A percentile compares a stretch with the other conserved stretches of the same genome.
Evolutionary conservation across 2,113 vertebrate genomes (phyloP).

Genomic region (Callospermophilus lateralis): DNA sequence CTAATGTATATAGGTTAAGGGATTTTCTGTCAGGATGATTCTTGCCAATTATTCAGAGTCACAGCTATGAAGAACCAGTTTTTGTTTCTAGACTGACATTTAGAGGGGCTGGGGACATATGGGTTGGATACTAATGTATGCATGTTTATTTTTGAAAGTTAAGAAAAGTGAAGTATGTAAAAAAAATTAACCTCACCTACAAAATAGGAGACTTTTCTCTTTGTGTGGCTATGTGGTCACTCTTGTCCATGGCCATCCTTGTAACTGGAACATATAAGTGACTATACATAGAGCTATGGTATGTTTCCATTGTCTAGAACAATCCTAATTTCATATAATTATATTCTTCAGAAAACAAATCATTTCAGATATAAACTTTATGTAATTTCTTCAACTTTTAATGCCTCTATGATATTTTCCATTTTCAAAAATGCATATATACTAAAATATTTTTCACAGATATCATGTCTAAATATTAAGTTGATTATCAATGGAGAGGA

Average conservation of each 20-base stretch:
- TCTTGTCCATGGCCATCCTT: background rate
- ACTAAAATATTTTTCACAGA: background rate
- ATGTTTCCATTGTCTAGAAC: background rate
- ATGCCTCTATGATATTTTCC: background rate
- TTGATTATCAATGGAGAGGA: background rate
- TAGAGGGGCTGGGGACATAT: background rate
- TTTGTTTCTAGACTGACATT: background rate
- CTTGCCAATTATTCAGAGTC: slow-evolving; percentile 5
- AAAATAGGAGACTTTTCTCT: background rate
- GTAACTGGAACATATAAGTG: background rate
- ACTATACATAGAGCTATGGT: background rate
- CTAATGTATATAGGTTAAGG: background rate
- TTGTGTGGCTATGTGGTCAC: background rate
- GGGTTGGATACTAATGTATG: background rate
- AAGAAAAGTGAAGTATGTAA: background rate
- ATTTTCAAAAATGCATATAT: slow-evolving; percentile 30
- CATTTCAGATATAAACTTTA: background rate
- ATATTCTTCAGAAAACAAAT: background rate
- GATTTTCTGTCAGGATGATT: slow-evolving; percentile 56
- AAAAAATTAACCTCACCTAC: background rate
- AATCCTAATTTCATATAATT: background rate
- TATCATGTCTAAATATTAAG: background rate
- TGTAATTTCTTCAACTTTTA: slow-evolving; percentile 30
- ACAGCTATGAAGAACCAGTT: background rate
- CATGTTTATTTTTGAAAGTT: background rate